phyloP scores from a whole-genome alignment of 2,797 vertebrate species.

The Chromobotia macracanthus region DNA sequence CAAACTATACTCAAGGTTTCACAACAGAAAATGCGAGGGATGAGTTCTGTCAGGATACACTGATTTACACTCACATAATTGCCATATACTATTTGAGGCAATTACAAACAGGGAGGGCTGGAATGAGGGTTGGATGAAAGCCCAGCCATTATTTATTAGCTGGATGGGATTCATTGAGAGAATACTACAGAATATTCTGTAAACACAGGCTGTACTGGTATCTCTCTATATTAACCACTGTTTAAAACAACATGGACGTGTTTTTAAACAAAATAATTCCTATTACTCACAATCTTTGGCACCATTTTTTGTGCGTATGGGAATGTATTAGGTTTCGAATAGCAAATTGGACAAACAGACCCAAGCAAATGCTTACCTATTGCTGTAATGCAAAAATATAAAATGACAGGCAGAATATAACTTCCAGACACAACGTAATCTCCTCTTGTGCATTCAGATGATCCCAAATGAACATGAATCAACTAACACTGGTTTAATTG shows the following conservation, averaged over 20 bases:
- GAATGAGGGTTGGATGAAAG: slow-evolving; percentile 8
- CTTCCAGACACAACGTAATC: not conserved
- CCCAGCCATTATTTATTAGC: not conserved
- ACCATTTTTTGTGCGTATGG: not conserved
- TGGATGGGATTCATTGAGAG: not conserved
- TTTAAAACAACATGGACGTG: not conserved
- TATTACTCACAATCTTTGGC: not conserved
- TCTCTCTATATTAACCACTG: not conserved
- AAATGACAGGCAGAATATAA: not conserved
- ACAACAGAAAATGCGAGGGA: not conserved
- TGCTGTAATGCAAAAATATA: not conserved
- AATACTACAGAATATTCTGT: not conserved
- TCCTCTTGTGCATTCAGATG: slow-evolving; percentile 7
- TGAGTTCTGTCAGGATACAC: not conserved
- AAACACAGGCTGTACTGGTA: not conserved
- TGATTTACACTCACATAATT: not conserved
- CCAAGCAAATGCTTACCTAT: not conserved
- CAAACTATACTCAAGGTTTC: not conserved
- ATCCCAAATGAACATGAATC: slow-evolving; percentile 71
- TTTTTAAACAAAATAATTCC: not conserved
- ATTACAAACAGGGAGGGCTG: not conserved
- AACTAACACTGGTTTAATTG: slow-evolving; percentile 59
- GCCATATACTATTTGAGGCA: not conserved
- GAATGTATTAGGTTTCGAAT: not conserved
- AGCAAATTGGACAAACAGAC: not conserved